phyloP scores from a whole-genome alignment of 2,888 invertebrate genomes.

The Nomada goodeniana region DNA sequence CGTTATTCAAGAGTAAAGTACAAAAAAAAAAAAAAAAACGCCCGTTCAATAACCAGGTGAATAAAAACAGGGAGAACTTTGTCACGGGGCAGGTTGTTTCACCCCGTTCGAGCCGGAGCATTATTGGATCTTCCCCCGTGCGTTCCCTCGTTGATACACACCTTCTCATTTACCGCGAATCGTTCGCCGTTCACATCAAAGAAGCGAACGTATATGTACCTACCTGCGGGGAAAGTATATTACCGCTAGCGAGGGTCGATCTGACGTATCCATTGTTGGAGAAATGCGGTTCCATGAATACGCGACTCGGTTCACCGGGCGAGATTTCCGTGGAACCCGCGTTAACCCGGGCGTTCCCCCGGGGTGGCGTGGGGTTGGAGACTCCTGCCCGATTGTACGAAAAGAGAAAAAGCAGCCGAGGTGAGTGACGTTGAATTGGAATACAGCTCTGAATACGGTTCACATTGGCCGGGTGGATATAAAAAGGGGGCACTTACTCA shows the following conservation, averaged over 20 bases:
- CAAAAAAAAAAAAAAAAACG: too few species aligned
- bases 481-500: constrained; percentile 68
- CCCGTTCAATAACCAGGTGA: too few species aligned
- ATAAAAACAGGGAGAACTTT: too few species aligned
- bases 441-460: constrained; percentile 74
- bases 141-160: constrained; percentile 16
- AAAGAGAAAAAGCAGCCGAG: constrained; percentile 28
- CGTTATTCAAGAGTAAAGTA: too few species aligned
- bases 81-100: background rate
- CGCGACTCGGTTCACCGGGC: constrained; percentile 62
- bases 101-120: background rate
- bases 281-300: constrained; percentile 75
- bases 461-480: constrained; percentile 68
- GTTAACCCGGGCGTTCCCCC: constrained; percentile 20
- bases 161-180: constrained; percentile 32
- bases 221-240: constrained; percentile 45
- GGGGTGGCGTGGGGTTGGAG: background rate
- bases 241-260: constrained; percentile 60
- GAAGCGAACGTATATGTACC: constrained; percentile 32
- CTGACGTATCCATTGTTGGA: constrained; percentile 72
- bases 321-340: constrained; percentile 68
- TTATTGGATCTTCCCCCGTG: background rate
- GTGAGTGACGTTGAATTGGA: constrained; percentile 76
- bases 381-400: constrained; percentile 24
- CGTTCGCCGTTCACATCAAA: constrained; percentile 35